A percentile compares a stretch with the other conserved stretches of the same genome.
Conservation (phyloP, 2,888 invertebrate genomes). For the Eilema depressum region DNA sequence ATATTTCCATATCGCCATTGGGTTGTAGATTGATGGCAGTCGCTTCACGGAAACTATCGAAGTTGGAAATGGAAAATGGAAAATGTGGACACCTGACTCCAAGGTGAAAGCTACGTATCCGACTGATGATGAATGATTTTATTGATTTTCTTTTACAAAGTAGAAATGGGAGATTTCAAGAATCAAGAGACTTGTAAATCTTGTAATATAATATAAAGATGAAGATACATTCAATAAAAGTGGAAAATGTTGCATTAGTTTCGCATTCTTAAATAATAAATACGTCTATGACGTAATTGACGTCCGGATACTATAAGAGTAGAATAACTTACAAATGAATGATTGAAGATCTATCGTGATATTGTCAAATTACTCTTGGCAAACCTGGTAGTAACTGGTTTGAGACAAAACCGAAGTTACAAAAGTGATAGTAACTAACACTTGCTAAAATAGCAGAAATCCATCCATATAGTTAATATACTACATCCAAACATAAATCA, state of each 20-base stretch:
- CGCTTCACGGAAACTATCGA: no score
- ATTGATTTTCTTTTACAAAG: no score
- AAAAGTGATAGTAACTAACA: neutral
- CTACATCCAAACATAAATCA: constrained; percentile 61
- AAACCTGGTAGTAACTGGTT: neutral
- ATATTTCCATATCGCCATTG: no score
- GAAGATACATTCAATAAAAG: no score
- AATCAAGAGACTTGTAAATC: neutral
- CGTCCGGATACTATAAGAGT: neutral
- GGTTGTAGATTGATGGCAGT: no score
- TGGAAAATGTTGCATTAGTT: neutral
- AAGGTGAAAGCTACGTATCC: no score
- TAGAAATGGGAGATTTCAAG: no score
- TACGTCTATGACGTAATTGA: neutral
- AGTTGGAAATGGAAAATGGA: no score
- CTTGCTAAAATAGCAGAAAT: neutral
- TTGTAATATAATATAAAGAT: neutral
- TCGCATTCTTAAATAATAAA: neutral
- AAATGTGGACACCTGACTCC: no score
- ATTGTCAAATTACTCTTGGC: neutral
- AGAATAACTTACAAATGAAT: neutral
- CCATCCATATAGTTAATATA: constrained; percentile 34
- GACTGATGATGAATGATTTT: no score
- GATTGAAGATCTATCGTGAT: neutral
- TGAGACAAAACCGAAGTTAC: neutral